These are phyloP conservation scores for Cacatua alba DNA, from an alignment of 2,113 vertebrate species.

Conservation along the genomic window DNA sequence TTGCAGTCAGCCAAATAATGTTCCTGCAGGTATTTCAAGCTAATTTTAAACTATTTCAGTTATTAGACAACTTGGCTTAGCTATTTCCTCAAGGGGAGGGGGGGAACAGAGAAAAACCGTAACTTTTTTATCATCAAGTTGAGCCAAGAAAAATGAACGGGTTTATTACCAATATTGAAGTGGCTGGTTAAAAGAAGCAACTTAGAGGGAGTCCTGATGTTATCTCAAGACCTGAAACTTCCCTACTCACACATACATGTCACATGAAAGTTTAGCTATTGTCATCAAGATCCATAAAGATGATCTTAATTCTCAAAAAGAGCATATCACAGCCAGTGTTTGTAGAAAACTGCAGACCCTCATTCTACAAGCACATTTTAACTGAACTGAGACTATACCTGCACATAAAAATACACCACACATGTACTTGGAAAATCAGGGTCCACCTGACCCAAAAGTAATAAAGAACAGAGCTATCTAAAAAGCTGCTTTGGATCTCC, in stretches of 20 bases:
- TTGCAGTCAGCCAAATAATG: neutral
- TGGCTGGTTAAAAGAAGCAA: neutral
- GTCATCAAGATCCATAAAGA: neutral
- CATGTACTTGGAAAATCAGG: neutral
- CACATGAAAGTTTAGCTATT: neutral
- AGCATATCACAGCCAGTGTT: neutral
- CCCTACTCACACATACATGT: neutral
- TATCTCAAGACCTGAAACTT: neutral
- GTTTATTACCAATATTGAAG: neutral
- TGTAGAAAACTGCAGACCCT: neutral
- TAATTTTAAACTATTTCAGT: slow-evolving; percentile 11
- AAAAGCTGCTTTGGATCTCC: neutral
- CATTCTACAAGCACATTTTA: neutral
- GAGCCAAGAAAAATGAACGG: neutral
- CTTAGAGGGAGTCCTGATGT: neutral
- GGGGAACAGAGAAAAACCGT: neutral
- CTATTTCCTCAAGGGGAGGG: neutral
- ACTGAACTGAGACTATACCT: neutral
- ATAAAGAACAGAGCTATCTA: neutral
- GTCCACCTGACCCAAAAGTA: neutral
- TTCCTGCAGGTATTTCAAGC: slow-evolving; percentile 28
- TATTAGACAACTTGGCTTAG: slow-evolving; percentile 6
- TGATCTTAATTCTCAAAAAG: neutral
- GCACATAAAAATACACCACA: neutral
- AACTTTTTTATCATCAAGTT: neutral